Conservation (phyloP, 30 jellyfish, hydroid and myxozoan species). For the Pelagia noctiluca region DNA sequence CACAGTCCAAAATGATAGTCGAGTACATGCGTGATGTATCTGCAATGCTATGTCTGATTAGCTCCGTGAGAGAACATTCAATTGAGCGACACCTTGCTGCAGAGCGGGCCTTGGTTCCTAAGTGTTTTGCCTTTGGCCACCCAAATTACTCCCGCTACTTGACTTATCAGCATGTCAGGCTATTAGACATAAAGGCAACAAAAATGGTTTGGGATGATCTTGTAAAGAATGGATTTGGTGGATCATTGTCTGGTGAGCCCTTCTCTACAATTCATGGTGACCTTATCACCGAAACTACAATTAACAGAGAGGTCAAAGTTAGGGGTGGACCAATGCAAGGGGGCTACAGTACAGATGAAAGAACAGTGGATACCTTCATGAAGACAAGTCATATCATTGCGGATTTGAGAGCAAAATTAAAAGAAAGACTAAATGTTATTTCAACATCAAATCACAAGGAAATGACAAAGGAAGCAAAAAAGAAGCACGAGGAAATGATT, state of each 20-base stretch:
- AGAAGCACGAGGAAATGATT: slow-evolving; percentile 46
- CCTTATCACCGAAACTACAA: slow-evolving; percentile 66
- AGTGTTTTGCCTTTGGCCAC: slow-evolving; percentile 43
- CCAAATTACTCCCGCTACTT: slow-evolving; percentile 42
- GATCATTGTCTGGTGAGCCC: slow-evolving; percentile 59
- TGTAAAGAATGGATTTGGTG: slow-evolving; percentile 14
- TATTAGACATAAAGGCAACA: slow-evolving; percentile 16
- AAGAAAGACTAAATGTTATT: not conserved
- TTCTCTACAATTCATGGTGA: slow-evolving; percentile 62
- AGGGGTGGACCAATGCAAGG: slow-evolving; percentile 63
- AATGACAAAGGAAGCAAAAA: slow-evolving; percentile 41
- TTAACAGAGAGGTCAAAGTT: slow-evolving; percentile 64
- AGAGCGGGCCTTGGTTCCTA: slow-evolving; percentile 32
- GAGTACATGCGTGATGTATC: slow-evolving; percentile 54
- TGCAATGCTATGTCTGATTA: slow-evolving; percentile 41
- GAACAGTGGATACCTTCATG: slow-evolving; percentile 22
- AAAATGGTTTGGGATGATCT: slow-evolving; percentile 16
- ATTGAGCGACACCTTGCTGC: slow-evolving; percentile 31
- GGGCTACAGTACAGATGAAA: slow-evolving; percentile 26
- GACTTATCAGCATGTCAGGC: slow-evolving; percentile 44
- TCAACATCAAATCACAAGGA: slow-evolving; percentile 42
- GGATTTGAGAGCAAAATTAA: slow-evolving; percentile 11
- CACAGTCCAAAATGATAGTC: slow-evolving; percentile 41
- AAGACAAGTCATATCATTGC: slow-evolving; percentile 18
- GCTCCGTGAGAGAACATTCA: slow-evolving; percentile 19